Base-by-base conservation (phyloP, 2,888 invertebrate species). In the Erynnis tages region DNA sequence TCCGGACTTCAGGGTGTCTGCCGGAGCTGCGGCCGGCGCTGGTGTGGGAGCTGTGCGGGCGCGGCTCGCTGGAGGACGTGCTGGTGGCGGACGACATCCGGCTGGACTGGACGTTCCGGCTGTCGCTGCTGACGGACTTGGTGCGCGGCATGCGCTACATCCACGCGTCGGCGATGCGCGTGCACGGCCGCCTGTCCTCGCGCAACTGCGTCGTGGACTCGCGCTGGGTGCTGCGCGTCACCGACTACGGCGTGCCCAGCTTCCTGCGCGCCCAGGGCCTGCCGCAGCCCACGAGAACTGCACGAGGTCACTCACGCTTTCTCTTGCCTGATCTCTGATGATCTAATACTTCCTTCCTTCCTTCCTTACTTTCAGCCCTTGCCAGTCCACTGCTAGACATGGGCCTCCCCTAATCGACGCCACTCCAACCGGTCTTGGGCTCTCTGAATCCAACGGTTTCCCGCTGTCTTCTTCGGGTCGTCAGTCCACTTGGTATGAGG, bases 201-300 rank as follows among this genome's bases (percentile, higher is more conserved):
- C 92, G 96, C 57, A 97, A 97, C 87, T 98, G 98, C 86, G 95
- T 97, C 35, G 97, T 98, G 55, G 98, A 98, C 84, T 95, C 97
- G 52, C 93, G 98, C 61, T 98, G 98, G 98, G 97, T 98, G 54
- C 92, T 98, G 54, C 98, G 98, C 88, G 91, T 98, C 59, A 95
- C 98, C 14, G 98, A 98, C 86, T 98, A 96, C 79, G 97, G 97
- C 3, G 83, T 97, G 58, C 93, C 94, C 0, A 91, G 92, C 1
- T 94, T 97, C 69, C 92, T 92, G 71, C 94, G 93, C 66, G 91
- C 94, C 1, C 96, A 96, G 81, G 93, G 93, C 49, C 82, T 95
- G 38, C 84, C 91, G 5, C 91, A 90, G 2, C 88, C 92, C 1
- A 77, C 86, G 5, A 93, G 94, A 71, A 90, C 91, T 35, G 92